A percentile compares a stretch with the other conserved stretches of the same genome.
These are phyloP conservation scores for Eupithecia abbreviata DNA, from an alignment of 2,888 invertebrate genomes.

Conservation along the genomic window DNA sequence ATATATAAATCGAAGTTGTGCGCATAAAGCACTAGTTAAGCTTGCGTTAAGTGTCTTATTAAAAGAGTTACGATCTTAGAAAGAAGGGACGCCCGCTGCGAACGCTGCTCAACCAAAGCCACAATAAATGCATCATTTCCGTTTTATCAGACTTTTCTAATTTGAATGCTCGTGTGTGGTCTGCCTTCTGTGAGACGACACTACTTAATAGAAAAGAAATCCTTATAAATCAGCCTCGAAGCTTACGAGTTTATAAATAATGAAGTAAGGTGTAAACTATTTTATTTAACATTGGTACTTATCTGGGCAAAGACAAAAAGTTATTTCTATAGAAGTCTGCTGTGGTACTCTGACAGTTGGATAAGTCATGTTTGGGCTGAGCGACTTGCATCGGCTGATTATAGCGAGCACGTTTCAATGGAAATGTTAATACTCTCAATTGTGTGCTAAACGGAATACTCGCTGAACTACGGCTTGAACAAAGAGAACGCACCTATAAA, in stretches of 20 bases:
- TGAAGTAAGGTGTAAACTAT: constrained; percentile 52
- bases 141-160: constrained; percentile 77
- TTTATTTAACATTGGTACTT: constrained; percentile 33
- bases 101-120: constrained; percentile 62
- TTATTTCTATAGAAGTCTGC: constrained; percentile 42
- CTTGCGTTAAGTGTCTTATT: constrained; percentile 77
- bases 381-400: constrained; percentile 60
- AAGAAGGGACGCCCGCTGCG: constrained; percentile 77
- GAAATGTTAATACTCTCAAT: constrained; percentile 77
- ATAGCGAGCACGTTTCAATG: constrained; percentile 68
- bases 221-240: constrained; percentile 63
- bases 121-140: constrained; percentile 78
- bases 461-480: constrained; percentile 67
- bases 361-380: constrained; percentile 54
- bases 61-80: constrained; percentile 77
- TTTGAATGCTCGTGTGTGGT: constrained; percentile 78
- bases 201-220: constrained; percentile 63
- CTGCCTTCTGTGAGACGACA: constrained; percentile 65
- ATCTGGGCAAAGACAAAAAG: constrained; percentile 43
- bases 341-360: constrained; percentile 40
- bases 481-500: constrained; percentile 74
- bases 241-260: constrained; percentile 55
- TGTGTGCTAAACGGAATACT: constrained; percentile 76
- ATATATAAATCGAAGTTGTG: constrained; percentile 70
- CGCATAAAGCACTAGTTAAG: constrained; percentile 73